Evolutionary conservation across 2,888 invertebrate genomes (phyloP).

Genomic region (Parelbella ahira): DNA sequence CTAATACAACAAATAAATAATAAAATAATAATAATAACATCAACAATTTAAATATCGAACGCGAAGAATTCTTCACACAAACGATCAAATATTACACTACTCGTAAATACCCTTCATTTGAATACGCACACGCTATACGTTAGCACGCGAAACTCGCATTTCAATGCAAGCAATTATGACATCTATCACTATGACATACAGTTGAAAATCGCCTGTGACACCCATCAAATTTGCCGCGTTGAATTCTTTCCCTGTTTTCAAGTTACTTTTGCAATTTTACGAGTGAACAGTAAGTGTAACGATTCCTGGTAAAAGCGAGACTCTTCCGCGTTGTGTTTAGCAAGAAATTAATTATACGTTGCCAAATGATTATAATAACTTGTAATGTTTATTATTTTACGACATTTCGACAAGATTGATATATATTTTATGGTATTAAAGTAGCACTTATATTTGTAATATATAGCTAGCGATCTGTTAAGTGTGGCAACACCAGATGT

Average conservation of each 20-base stretch:
- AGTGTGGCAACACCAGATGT: no score
- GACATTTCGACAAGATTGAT: no score
- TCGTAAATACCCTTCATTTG: constrained; percentile 5
- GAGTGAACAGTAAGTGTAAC: neutral
- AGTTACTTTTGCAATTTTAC: constrained; percentile 1
- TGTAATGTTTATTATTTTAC: no score
- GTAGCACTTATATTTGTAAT: no score
- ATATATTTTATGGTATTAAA: no score
- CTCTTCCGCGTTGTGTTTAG: constrained; percentile 1
- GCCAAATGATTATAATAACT: no score
- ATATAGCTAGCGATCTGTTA: no score
- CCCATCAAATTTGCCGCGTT: neutral
- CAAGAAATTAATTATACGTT: no score
- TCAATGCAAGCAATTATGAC: neutral
- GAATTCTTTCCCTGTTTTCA: constrained; percentile 6
- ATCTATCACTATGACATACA: neutral
- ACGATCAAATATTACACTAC: neutral
- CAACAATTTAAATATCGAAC: neutral
- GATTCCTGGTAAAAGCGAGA: constrained; percentile 7
- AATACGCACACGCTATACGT: neutral
- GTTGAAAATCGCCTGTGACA: neutral
- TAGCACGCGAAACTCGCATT: neutral
- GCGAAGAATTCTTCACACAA: constrained; percentile 1
- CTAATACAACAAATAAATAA: no score
- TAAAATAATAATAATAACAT: no score